Evolutionary conservation across 2,888 invertebrate genomes (phyloP), one percentile per base, ranked within the genome.

Genomic region (Tenodera sinensis): DNA sequence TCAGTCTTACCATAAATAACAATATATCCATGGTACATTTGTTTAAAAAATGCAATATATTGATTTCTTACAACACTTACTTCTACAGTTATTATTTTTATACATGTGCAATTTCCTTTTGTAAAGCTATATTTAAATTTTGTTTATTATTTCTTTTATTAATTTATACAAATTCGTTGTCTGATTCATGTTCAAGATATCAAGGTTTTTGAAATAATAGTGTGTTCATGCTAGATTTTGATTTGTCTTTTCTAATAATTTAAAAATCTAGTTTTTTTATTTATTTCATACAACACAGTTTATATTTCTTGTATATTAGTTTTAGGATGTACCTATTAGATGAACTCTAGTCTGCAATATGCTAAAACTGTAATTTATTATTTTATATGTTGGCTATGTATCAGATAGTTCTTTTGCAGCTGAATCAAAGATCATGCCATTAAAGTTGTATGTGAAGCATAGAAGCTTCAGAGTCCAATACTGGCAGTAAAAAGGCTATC

Each of bases 1-100:
- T 85, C 85, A 85, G 85, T 85, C 85, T 85, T 85, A 47, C 85
- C 28, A 20, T 85, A 85, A 85, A 27, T 85, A 85, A 47, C 85
- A 84, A 42, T 84, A 71, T 71, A 47, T 85, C 42, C 85, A 85
- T 47, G 85, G 28, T 85, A 85, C 42, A 54, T n/a, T 54, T 85
- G 47, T 47, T 85, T 28, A 85, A 85, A 84, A 85, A 85, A 71
- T 71, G 54, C 25, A 71, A 71, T 71, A 71, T 71, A 71, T 71
- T 8, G 25, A 25, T 71, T 71, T 71, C 20, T 20, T 71, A 20
- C 54, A 71, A 71, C 54, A 71, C 54, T 71, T 71, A 71, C 25
- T 20, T 71, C 54, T 71, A 71, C 54, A 71, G 54, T 15, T 54
- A 54, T 71, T 71, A 71, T 71, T 25, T 71, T 71, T 71, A 71